A percentile compares a stretch with the other conserved stretches of the same genome.
These are phyloP conservation scores for Balaeniceps rex DNA, from an alignment of 2,113 vertebrate species.

Conservation along the genomic window DNA sequence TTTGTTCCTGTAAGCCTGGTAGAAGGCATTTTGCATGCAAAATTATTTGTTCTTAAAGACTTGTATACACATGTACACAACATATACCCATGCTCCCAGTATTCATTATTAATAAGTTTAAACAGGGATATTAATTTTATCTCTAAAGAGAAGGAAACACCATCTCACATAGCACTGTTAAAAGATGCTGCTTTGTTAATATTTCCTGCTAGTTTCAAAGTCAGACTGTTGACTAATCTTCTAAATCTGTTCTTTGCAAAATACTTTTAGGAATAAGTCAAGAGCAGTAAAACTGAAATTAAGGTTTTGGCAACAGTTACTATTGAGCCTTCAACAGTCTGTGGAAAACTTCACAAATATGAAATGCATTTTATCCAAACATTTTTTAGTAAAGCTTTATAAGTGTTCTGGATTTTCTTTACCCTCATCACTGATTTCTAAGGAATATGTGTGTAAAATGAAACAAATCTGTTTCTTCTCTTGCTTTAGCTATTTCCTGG, in stretches of 20 bases:
- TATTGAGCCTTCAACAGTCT: background rate
- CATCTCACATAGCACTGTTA: background rate
- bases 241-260: background rate
- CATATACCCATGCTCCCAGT: accelerated
- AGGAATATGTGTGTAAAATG: background rate
- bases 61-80: background rate
- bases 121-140: background rate
- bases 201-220: background rate
- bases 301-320: background rate
- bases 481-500: conserved; percentile 1
- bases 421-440: background rate
- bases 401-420: background rate
- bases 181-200: background rate
- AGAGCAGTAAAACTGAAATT: background rate
- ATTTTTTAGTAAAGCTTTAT: background rate
- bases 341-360: background rate
- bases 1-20: background rate
- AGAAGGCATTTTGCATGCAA: background rate
- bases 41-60: background rate
- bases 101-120: background rate
- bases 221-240: background rate
- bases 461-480: conserved; percentile 29
- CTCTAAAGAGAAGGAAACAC: background rate
- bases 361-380: conserved; percentile 1
- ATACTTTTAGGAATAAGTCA: background rate